Evolutionary conservation across 1,140 invertebrate species (phyloP), one percentile per base, ranked within the genome.

Genomic region (Chironomus tepperi): DNA sequence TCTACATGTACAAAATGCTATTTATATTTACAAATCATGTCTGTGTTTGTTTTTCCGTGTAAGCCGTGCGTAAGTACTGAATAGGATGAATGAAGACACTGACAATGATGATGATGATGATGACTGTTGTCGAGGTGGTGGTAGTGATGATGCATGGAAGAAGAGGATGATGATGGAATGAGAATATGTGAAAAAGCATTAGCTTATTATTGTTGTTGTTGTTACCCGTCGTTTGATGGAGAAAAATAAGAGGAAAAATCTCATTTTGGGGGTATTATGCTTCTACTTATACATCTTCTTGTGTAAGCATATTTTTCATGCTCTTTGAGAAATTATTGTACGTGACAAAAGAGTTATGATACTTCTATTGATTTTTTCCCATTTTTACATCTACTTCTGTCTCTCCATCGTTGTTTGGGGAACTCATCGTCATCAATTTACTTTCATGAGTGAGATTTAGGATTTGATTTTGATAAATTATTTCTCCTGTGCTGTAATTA

Each of bases 271-370:
- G 47, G 47, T n/a, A 57, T 57, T 57, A 57, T 57, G 47, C 47
- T 57, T 10, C 9, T 34, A n/a, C 47, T 12, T 18, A 70, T 19
- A 18, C 18, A 18, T 18, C 16, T 70, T 16, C 19, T 18, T 70
- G 16, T 70, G 65, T 70, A 19, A 57, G 47, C 47, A 57, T 57
- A 57, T 57, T 57, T 57, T 70, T 18, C 65, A 21, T 21, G 65
- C 65, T 70, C 65, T 70, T 70, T 70, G 16, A 70, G 18, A 70
- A 19, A 19, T 19, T 70, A 70, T 19, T 70, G 65, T 70, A 70
- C 65, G 65, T 70, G 65, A 70, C 19, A 70, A 70, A 70, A 70
- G 65, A 70, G 65, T 70, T 70, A 18, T 70, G 16, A n/a, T 70
- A 70, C 65, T 70, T 10, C 47, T 57, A 57, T 57, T 57, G 47